Evolutionary conservation across 2,113 vertebrate species (phyloP).

Genomic region (Gallinago paraguaiae): DNA sequence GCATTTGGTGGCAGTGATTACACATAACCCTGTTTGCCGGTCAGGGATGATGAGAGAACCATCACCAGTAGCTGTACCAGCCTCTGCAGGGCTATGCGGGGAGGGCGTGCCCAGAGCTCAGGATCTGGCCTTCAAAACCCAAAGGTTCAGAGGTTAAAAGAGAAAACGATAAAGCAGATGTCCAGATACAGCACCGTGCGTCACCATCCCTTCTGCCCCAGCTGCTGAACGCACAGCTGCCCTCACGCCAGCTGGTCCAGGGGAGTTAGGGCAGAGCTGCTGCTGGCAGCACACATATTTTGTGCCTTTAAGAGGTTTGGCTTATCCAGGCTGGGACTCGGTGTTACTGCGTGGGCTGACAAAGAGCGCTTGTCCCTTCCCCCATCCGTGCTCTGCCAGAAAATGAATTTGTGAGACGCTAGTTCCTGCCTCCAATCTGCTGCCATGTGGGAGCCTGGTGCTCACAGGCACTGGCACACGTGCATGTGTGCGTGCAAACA

Average conservation of each 20-base stretch:
- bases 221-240: slow-evolving; percentile 45
- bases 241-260: slow-evolving; percentile 26
- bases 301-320: slow-evolving; percentile 50
- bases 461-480: not conserved
- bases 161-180: slow-evolving; percentile 26
- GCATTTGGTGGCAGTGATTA: not conserved
- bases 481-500: not conserved
- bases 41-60: not conserved
- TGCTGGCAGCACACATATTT: not conserved
- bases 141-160: slow-evolving; percentile 7
- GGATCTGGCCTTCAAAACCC: not conserved
- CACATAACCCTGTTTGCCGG: not conserved
- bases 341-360: slow-evolving; percentile 28
- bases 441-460: not conserved
- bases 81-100: not conserved
- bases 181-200: not conserved
- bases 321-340: slow-evolving; percentile 8
- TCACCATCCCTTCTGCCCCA: slow-evolving; percentile 36
- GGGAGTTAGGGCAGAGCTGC: not conserved
- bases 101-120: not conserved
- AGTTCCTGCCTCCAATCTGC: slow-evolving; percentile 44
- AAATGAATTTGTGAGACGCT: not conserved
- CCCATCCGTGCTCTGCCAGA: not conserved
- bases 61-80: not conserved
- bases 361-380: slow-evolving; percentile 35